Evolutionary conservation across 2,797 vertebrate genomes (phyloP), one percentile per base, ranked within the genome.

Genomic region (Xenopus petersii): DNA sequence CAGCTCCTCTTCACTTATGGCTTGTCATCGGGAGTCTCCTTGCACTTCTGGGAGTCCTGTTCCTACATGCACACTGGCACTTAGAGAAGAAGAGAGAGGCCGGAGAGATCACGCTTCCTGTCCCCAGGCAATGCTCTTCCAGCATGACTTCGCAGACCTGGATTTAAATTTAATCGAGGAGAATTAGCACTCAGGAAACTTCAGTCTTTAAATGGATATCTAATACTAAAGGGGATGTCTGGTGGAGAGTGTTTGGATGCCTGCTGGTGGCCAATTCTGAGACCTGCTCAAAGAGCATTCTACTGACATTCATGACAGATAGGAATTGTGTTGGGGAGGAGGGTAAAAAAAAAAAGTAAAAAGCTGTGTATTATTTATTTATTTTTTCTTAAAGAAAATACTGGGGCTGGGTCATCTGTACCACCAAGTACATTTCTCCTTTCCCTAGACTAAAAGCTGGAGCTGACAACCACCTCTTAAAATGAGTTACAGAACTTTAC

Each of bases 111-210:
- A 83, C 70, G 82, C 83, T 75, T 81, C 81, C 0, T 80, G 84
- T 74, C 83, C 80, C 83, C 84, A 94, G 87, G 91, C 92, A 88
- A 92, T 93, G 21, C 91, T 96, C 61, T 96, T 95, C 70, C 94
- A 96, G 88, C 91, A 94, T 87, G 94, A 96, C 82, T 96, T 94
- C 89, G 94, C 94, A 86, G 95, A 97, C 91, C 92, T 96, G 80
- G 94, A 96, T 89, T 87, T 96, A 88, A 95, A 94, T 86, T 89
- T 96, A 80, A 96, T 96, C 83, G 95, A 97, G 86, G 95, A 97
- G 86, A 97, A 96, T 91, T 96, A 92, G 93, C 81, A 83, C 75
- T 83, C 83, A 83, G 85, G 84, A 83, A 84, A 80, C 81, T 81
- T 82, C 82, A 84, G 80, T 84, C 81, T 84, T 81, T 75, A 83